Percentiles rank a stretch among this genome's conserved stretches.
These are phyloP conservation scores for Mirza zaza DNA, from an alignment of 2,113 vertebrate species.

Conservation along the genomic window DNA sequence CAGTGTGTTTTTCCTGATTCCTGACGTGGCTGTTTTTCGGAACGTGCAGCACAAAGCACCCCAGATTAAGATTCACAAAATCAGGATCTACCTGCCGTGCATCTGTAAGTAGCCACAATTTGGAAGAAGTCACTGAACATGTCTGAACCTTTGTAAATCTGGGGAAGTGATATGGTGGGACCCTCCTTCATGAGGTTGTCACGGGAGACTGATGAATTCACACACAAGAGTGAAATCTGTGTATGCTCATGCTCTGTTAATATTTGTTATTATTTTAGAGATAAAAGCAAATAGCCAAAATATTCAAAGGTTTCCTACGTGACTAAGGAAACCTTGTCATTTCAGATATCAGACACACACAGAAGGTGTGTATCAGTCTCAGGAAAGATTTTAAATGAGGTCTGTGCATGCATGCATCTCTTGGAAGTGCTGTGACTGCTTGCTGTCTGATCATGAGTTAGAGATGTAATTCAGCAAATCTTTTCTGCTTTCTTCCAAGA, in stretches of 20 bases:
- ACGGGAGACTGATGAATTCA: neutral
- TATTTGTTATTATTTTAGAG: neutral
- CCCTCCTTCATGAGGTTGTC: fast-evolving
- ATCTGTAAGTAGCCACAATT: too few relatives aligned
- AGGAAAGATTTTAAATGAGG: neutral
- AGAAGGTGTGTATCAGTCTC: neutral
- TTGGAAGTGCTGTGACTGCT: neutral
- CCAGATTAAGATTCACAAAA: neutral
- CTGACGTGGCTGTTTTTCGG: too few relatives aligned
- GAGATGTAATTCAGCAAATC: slow-evolving; percentile 55
- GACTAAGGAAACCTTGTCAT: neutral
- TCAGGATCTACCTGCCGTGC: fast-evolving
- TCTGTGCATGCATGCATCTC: neutral
- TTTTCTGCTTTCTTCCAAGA: slow-evolving; percentile 65
- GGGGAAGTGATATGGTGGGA: fast-evolving
- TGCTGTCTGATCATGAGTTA: slow-evolving; percentile 13
- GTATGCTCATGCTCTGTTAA: neutral
- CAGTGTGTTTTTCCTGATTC: neutral
- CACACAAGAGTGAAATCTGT: neutral
- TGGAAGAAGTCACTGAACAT: neutral
- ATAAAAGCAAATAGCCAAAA: neutral
- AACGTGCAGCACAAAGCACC: neutral
- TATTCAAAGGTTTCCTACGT: neutral
- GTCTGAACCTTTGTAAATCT: neutral
- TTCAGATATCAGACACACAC: neutral